phyloP scores from a whole-genome alignment of 2,888 invertebrate species.

The Tipula lateralis region DNA sequence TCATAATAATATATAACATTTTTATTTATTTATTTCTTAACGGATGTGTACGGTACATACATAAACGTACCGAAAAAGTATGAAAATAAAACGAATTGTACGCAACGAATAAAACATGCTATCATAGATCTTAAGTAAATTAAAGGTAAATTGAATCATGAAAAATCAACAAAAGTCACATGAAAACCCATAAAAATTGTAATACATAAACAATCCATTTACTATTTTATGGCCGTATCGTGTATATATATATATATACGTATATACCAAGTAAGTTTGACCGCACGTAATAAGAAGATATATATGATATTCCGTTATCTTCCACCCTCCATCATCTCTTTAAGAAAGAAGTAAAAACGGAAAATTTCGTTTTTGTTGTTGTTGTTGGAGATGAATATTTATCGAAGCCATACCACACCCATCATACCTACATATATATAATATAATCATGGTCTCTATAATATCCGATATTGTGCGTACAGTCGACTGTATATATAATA shows the following conservation, averaged over 20 bases:
- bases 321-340: not conserved
- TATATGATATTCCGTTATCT: not conserved
- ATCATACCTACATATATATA: not conserved
- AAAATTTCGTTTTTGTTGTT: not conserved
- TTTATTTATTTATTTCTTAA: not conserved
- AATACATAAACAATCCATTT: slow-evolving; percentile 24
- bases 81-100: not conserved
- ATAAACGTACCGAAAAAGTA: not conserved
- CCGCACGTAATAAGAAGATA: not conserved
- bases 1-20: not conserved
- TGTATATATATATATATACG: not conserved
- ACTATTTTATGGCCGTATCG: not conserved
- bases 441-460: not conserved
- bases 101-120: not conserved
- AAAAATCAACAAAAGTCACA: slow-evolving; percentile 19
- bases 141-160: slow-evolving; percentile 24
- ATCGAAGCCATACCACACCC: not conserved
- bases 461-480: not conserved
- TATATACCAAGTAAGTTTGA: not conserved
- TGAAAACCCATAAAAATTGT: slow-evolving; percentile 24
- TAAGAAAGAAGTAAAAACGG: not conserved
- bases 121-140: slow-evolving; percentile 19
- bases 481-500: not conserved
- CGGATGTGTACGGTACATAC: not conserved
- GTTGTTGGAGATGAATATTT: not conserved